Base-by-base conservation (phyloP, 1,140 invertebrate species). In the Drosophila arizonae region DNA sequence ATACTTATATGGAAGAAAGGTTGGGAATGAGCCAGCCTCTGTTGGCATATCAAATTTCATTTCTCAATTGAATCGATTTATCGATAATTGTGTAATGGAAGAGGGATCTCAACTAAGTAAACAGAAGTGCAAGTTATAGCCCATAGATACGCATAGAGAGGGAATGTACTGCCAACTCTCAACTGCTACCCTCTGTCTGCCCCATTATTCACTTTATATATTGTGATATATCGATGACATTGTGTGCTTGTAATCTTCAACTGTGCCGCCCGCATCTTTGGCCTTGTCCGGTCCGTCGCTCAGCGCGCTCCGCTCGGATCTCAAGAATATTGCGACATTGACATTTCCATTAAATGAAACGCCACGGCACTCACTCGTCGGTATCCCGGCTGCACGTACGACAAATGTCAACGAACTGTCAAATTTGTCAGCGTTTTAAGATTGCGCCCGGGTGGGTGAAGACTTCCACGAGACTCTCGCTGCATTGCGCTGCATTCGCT, bases 351-450 rank as follows among this genome's bases (percentile, higher is more conserved):
- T 79, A 65, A 75, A 71, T 71, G 46, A 65, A 55, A 54, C 64
- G 55, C 46, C 17, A 6, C 9, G 10, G 26, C 43, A 57, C 57
- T 61, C 33, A 9, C 10, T 15, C 43, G 15, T 2, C 8, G 33
- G 17, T 5, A 30, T 41, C 54, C 28, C 46, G 60, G 48, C 66
- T 69, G 33, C 60, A 66, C 52, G 51, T 66, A 68, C 74, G 46
- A 60, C 79, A 72, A 63, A 81, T 85, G 81, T 81, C 79, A 79
- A 81, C 76, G 79, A 85, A 79, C 81, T 81, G 81, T 85, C 79
- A 79, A 81, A 85, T 77, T 85, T 85, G 79, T 85, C 70, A 76
- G 76, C 17, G 6, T 58, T 66, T 66, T 39, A 58, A 72, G 51
- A 66, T 8, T 39, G 36, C 36, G 63, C 46, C 13, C 17, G 56